Base-by-base conservation (phyloP, 2,888 invertebrate species). In the Mycalesis mineus region DNA sequence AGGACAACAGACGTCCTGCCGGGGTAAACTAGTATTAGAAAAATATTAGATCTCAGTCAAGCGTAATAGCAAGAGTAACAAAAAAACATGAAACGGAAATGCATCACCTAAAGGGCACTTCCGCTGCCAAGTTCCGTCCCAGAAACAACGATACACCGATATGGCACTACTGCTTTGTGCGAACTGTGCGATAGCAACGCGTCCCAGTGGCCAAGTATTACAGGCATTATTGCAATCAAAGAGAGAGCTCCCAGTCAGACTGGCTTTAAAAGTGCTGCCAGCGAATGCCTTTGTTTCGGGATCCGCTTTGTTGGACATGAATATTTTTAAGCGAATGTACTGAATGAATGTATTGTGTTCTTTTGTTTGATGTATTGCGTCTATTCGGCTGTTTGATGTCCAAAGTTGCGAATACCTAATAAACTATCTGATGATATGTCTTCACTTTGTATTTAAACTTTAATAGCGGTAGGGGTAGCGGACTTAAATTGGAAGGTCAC, bases 81-180 rank as follows among this genome's bases (percentile, higher is more conserved):
- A 15, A 47, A 47, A 33, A 29, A 14, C 45, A 29, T 36, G 36
- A 36, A 36, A 14, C 67, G 71, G 68, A 77, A 82, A 82, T 77
- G 80, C 82, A 82, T 82, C 82, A 80, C 68, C 74, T 71, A 68
- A 62, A 79, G 75, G 66, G 71, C 68, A 60, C 74, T 80, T 66
- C 68, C 58, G 66, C 63, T 64, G 68, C 68, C 70, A 77, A 81
- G 81, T 72, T 41, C 41, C 37, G 13, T 53, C 15, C 47, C 14
- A 45, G 31, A 51, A 45, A 45, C 44, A 41, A 31, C 41, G 52
- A 42, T 37, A 45, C 52, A 42, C 52, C 52, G 52, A 45, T 53
- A 44, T 28, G 37, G 44, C 28, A 53, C 36, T 44, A 45, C 22
- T 36, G 52, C 52, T 42, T 53, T 53, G 53, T 45, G 28, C 44